Base-by-base conservation (phyloP, 2,797 vertebrate genomes). In the Fratercula arctica region DNA sequence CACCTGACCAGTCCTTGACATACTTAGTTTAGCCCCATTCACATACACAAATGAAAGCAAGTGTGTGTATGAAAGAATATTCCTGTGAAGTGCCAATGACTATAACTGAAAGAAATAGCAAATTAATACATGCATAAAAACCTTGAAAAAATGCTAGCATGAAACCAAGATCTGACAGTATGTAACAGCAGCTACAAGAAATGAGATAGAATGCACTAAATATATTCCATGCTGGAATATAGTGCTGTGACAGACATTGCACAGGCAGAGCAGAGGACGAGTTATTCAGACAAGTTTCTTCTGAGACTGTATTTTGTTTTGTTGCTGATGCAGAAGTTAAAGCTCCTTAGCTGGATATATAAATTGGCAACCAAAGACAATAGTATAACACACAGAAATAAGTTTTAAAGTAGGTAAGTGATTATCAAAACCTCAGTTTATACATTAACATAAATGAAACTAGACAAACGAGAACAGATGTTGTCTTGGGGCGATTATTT, bases 371-470 rank as follows among this genome's bases (percentile, higher is more conserved):
- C 37, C 24, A 85, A 93, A 92, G 17, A 0, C 43, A 90, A 35
- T 8, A 60, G 5, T 11, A 26, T 24, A 87, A 70, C 25, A 87
- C 23, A 67, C 4, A 59, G 28, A 95, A 90, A 24, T 35, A 87
- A 92, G 57, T 75, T 93, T 73, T 92, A 78, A 85, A 83, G 66
- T 23, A 70, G 60, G 11, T 37, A 92, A 70, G 43, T 69, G 35
- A 91, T 78, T 87, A 91, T 56, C 54, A 70, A 56, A 94, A 90
- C 5, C 73, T 83, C 29, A 51, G 48, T 85, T 91, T 77, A 39
- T 56, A 80, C 19, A 72, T 78, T 80, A 94, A 75, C 43, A 80
- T 80, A 93, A 95, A 87, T 87, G 68, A 87, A 95, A 91, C 56
- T 21, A 89, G 84, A 91, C 57, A 87, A 89, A 90, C 66, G 78